Evolutionary conservation across 2,888 invertebrate species (phyloP).

Genomic region (Therioaphis trifolii): DNA sequence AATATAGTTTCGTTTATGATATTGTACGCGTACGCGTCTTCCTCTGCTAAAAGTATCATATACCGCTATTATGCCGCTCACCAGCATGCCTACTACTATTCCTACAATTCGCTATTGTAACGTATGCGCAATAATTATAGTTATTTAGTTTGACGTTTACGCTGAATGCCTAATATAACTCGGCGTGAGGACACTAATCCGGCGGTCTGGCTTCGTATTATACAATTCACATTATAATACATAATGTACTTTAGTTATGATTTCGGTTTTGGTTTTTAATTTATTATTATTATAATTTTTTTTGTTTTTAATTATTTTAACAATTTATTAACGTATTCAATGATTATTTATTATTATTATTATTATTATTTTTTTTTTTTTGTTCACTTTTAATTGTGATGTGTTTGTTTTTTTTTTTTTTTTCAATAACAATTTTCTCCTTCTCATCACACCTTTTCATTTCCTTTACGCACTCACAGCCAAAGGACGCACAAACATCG

Average conservation of each 20-base stretch:
- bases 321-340: slow-evolving; percentile 67
- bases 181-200: slow-evolving; percentile 60
- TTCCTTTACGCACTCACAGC: slow-evolving; percentile 73
- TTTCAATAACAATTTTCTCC: slow-evolving; percentile 64
- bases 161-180: slow-evolving; percentile 18
- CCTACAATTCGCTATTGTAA: no score
- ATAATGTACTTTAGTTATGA: slow-evolving; percentile 50
- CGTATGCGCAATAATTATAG: no score
- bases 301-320: slow-evolving; percentile 63
- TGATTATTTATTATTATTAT: no score
- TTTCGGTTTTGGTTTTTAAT: slow-evolving; percentile 63
- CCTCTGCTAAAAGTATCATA: not conserved
- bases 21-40: not conserved
- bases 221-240: not conserved
- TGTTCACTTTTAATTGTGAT: slow-evolving; percentile 63
- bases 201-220: slow-evolving; percentile 51
- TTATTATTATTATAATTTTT: slow-evolving; percentile 56
- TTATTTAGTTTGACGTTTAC: slow-evolving; percentile 20
- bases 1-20: slow-evolving; percentile 36
- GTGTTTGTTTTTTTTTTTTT: slow-evolving; percentile 66
- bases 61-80: slow-evolving; percentile 1
- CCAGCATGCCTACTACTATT: slow-evolving; percentile 35
- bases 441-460: slow-evolving; percentile 63
- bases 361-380: slow-evolving; percentile 67
- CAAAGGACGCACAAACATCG: slow-evolving; percentile 99